Evolutionary conservation across 2,888 invertebrate genomes (phyloP).

Genomic region (Agrochola lota): DNA sequence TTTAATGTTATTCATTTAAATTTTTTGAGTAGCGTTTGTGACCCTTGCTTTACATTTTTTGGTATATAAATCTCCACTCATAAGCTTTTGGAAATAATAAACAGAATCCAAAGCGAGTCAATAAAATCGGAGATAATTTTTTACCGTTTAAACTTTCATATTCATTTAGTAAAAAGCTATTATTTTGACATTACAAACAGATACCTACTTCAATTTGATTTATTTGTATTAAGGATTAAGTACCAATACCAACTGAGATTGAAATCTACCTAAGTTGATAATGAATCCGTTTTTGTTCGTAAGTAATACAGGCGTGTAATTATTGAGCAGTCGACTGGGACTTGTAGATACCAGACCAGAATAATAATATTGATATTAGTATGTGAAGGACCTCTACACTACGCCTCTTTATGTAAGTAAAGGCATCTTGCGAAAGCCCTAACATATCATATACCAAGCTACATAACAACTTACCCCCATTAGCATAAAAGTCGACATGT

Average conservation of each 20-base stretch:
- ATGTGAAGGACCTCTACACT: background rate
- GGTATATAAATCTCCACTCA: too few species aligned
- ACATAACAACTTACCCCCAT: constrained; percentile 78
- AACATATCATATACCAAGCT: background rate
- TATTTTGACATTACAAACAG: too few species aligned
- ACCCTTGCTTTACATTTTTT: too few species aligned
- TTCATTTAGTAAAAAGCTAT: too few species aligned
- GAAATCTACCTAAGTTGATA: background rate
- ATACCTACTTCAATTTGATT: too few species aligned
- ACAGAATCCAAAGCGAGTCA: too few species aligned
- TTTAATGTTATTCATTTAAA: too few species aligned
- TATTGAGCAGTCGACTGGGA: background rate
- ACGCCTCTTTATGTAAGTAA: background rate
- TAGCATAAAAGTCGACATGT: constrained; percentile 85
- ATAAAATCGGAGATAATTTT: too few species aligned
- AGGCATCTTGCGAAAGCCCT: background rate
- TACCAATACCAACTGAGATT: background rate
- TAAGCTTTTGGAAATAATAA: too few species aligned
- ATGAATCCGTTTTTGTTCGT: background rate
- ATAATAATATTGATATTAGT: background rate
- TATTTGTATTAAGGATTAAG: too few species aligned
- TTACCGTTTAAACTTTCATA: too few species aligned
- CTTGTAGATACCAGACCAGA: background rate
- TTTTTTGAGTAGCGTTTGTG: too few species aligned
- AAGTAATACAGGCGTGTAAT: background rate